Evolutionary conservation across 2,797 vertebrate genomes (phyloP).

Genomic region (Staurois parvus): DNA sequence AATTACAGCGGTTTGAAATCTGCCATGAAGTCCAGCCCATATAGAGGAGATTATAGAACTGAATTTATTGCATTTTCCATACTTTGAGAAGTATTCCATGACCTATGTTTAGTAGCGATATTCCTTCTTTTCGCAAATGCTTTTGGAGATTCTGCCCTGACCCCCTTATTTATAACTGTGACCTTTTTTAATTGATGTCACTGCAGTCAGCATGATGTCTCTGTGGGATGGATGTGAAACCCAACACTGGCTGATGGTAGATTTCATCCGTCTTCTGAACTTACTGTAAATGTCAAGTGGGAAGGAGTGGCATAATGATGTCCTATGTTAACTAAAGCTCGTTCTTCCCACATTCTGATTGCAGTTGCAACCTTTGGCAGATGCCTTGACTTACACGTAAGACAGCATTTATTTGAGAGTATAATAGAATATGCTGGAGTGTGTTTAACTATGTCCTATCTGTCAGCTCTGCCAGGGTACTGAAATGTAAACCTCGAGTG

Average conservation of each 20-base stretch:
- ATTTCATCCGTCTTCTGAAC: background rate
- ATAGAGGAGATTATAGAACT: no score
- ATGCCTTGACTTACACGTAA: slow-evolving; percentile 30
- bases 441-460: slow-evolving; percentile 40
- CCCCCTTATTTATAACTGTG: background rate
- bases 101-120: no score
- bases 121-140: no score
- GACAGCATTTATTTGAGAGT: slow-evolving; percentile 27
- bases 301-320: background rate
- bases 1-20: no score
- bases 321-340: background rate
- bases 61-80: no score
- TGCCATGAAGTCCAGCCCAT: no score
- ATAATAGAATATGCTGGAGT: background rate
- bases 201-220: background rate
- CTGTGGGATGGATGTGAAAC: background rate
- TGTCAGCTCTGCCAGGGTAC: background rate
- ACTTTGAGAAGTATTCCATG: no score
- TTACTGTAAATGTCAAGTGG: slow-evolving; percentile 29
- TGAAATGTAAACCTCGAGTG: background rate
- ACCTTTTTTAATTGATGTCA: background rate
- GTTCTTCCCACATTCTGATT: slow-evolving; percentile 32
- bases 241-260: background rate
- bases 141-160: background rate
- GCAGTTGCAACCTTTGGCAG: slow-evolving; percentile 18